Conservation (phyloP, 2,888 invertebrate species). For the Eudasyphora cyanicolor region DNA sequence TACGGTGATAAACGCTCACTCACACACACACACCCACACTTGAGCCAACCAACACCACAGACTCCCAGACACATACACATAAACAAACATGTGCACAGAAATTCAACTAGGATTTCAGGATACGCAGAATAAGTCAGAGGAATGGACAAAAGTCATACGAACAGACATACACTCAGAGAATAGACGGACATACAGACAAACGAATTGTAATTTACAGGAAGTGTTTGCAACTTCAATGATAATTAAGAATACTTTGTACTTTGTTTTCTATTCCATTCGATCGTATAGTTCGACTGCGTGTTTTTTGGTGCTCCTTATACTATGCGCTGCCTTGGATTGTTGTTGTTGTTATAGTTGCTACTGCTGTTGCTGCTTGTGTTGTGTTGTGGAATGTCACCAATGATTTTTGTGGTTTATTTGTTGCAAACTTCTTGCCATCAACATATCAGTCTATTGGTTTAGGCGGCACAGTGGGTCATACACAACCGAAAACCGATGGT, state of each 20-base stretch:
- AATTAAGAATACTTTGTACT: slow-evolving; percentile 53
- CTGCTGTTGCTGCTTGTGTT: slow-evolving; percentile 7
- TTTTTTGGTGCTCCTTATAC: background rate
- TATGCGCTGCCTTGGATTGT: slow-evolving; percentile 44
- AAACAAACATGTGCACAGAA: background rate
- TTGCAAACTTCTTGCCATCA: slow-evolving; percentile 43
- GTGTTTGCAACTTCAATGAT: slow-evolving; percentile 57
- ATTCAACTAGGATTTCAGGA: background rate
- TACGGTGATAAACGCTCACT: background rate
- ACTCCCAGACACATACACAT: background rate
- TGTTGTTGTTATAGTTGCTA: background rate
- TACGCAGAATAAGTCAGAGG: background rate
- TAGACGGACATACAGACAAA: slow-evolving; percentile 22
- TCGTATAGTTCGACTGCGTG: background rate
- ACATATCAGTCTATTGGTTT: slow-evolving; percentile 37
- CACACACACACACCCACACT: background rate
- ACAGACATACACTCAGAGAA: background rate
- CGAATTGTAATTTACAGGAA: slow-evolving; percentile 51
- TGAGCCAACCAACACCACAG: background rate
- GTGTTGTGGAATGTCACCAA: slow-evolving; percentile 2
- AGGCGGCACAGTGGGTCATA: background rate
- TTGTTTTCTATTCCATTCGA: background rate
- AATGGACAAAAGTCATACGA: background rate
- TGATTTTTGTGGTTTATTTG: slow-evolving; percentile 31
- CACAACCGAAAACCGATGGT: too few species aligned